Conservation (phyloP, 2,113 vertebrate species). For the Cervus canadensis region DNA sequence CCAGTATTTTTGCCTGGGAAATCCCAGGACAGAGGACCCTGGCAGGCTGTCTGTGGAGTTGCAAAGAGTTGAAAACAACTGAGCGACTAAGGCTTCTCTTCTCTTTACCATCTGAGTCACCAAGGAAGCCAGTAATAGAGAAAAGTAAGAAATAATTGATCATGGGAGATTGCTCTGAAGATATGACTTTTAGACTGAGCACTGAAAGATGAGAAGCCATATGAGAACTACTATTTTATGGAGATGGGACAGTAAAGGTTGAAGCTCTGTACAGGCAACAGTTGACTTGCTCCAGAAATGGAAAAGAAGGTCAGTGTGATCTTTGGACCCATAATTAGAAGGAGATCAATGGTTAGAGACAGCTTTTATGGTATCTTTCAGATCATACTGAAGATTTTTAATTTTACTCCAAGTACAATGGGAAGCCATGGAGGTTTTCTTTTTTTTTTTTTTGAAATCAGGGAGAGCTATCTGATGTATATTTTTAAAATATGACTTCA, state of each 20-base stretch:
- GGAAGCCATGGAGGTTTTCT: background rate
- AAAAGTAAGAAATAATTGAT: background rate
- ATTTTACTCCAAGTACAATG: background rate
- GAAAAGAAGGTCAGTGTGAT: background rate
- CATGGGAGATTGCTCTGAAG: background rate
- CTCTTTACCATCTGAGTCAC: background rate
- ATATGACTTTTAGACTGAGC: background rate
- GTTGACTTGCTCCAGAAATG: background rate
- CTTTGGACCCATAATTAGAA: background rate
- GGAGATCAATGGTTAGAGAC: background rate
- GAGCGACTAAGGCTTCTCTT: background rate
- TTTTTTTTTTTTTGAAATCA: too few relatives aligned
- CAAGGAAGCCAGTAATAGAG: background rate
- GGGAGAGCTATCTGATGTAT: background rate
- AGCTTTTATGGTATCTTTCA: background rate
- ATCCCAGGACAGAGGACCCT: background rate
- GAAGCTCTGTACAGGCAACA: background rate
- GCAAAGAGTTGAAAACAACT: background rate
- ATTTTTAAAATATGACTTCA: background rate
- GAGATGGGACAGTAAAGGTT: background rate
- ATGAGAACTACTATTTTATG: background rate
- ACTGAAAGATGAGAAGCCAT: background rate
- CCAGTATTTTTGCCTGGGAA: background rate
- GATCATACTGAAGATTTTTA: background rate
- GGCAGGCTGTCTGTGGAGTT: background rate